A percentile compares a stretch with the other conserved stretches of the same genome.
These are phyloP conservation scores for Ascaphus truei DNA, from an alignment of 2,113 vertebrate species.

Conservation along the genomic window DNA sequence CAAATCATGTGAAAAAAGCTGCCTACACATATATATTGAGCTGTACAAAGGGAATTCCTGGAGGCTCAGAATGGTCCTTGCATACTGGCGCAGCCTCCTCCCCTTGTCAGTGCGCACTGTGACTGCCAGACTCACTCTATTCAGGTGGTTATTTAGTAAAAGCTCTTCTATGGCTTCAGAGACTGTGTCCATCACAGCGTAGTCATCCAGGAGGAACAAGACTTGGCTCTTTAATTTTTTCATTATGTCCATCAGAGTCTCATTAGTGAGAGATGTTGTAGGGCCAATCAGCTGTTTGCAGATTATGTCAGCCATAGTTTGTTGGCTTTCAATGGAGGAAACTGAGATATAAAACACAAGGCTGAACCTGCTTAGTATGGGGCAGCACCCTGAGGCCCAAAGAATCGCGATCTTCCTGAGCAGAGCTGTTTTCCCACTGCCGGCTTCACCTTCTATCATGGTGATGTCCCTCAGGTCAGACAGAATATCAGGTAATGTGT, in stretches of 20 bases:
- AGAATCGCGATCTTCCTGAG: conserved; percentile 47
- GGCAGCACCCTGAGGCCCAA: conserved; percentile 49
- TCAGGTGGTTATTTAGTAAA: conserved; percentile 39
- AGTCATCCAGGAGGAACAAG: conserved; percentile 48
- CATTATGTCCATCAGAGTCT: conserved; percentile 10
- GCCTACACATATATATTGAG: conserved; percentile 29
- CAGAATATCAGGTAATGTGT: conserved; percentile 36
- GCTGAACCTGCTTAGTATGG: conserved; percentile 43
- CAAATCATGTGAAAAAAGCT: conserved; percentile 22
- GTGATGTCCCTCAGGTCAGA: conserved; percentile 34
- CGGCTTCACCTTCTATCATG: conserved; percentile 48
- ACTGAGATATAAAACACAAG: conserved; percentile 51
- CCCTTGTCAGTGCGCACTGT: conserved; percentile 21
- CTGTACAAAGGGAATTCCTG: conserved; percentile 41
- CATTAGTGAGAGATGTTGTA: conserved; percentile 18
- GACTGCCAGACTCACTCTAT: conserved; percentile 38
- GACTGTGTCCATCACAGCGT: conserved; percentile 5
- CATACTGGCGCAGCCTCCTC: conserved; percentile 26
- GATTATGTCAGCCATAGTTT: conserved; percentile 35
- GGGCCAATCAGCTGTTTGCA: conserved; percentile 29
- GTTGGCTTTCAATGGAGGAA: not conserved
- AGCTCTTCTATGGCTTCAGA: conserved; percentile 28
- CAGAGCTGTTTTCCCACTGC: conserved; percentile 44
- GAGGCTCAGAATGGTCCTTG: conserved; percentile 30
- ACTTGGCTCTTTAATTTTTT: conserved; percentile 36